Base-by-base conservation (phyloP, 2,888 invertebrate genomes). In the Caenorhabditis imperialis region DNA sequence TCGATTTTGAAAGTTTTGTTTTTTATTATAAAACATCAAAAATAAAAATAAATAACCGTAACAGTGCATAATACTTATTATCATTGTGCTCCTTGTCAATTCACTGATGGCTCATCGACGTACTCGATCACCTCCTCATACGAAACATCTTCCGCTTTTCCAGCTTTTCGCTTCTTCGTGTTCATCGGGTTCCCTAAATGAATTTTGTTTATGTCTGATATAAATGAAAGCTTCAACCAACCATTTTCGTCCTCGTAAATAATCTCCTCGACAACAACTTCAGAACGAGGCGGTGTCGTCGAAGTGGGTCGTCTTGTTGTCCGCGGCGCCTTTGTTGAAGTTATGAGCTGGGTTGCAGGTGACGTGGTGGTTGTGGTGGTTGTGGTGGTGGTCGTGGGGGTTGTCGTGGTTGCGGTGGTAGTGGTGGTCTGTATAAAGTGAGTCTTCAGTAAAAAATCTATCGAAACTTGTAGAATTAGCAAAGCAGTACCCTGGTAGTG, bases 61-160 rank as follows among this genome's bases (percentile, higher is more conserved):
- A n/a, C n/a, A n/a, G n/a, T n/a, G n/a, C n/a, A n/a, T n/a, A n/a
- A n/a, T n/a, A n/a, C n/a, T n/a, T n/a, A 51, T 51, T 18, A 23
- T 16, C 48, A 48, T 18, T 8, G n/a, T 7, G 3, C 14, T 14
- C n/a, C n/a, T n/a, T n/a, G n/a, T 60, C 54, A 70, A 6, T 70
- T 70, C n/a, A 30, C 54, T 0, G 67, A 47, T 7, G 72, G 65
- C 23, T 74, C 70, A 44, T 76, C 76, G n/a, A 76, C 76, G 44
- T 76, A 76, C 37, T 76, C 76, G 22, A 76, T 69, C 2, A 76
- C 57, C 30, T 76, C 76, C 20, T 75, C 75, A 25, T 75, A 75
- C 7, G 69, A 70, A 20, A 69, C 75, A 23, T 75, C 75, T 16
- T 70, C 69, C 14, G 57, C 20, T 57, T 67, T 67, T 8, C 54